phyloP scores from a whole-genome alignment of 2,113 vertebrate genomes.

The Tichodroma muraria region DNA sequence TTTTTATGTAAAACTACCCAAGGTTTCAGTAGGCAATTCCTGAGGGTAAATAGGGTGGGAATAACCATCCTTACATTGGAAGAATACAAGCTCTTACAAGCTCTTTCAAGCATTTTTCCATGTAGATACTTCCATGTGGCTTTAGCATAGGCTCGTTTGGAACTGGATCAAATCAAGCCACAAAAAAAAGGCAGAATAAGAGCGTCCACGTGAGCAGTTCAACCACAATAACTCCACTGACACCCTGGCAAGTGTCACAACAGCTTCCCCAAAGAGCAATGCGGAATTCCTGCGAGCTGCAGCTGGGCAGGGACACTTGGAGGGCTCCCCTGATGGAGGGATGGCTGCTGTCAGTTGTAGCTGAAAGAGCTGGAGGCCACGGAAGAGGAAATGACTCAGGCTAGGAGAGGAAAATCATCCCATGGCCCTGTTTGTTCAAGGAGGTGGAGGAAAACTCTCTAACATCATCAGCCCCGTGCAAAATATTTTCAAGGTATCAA shows the following conservation, averaged over 20 bases:
- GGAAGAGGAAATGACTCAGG: conserved; percentile 62
- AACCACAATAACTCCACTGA: neutral
- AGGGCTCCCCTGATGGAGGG: neutral
- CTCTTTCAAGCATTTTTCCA: neutral
- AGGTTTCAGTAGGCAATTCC: neutral
- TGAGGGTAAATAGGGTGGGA: neutral
- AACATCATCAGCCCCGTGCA: neutral
- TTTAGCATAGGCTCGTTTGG: neutral
- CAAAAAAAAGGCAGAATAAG: neutral
- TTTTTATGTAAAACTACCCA: neutral
- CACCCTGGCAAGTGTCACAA: neutral
- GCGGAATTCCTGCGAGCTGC: neutral
- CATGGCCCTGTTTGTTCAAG: conserved; percentile 41
- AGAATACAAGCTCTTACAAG: neutral
- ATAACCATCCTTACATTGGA: neutral
- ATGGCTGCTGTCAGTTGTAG: neutral
- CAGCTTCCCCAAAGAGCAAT: neutral
- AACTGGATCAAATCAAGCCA: neutral
- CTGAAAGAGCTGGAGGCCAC: neutral
- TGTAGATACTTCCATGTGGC: neutral
- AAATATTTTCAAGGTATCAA: neutral
- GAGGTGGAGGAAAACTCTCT: neutral
- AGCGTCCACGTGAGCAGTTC: neutral
- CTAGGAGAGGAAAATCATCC: conserved; percentile 32
- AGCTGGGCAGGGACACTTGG: neutral